Evolutionary conservation across 2,797 vertebrate species (phyloP).

Genomic region (Bradypodion pumilum): DNA sequence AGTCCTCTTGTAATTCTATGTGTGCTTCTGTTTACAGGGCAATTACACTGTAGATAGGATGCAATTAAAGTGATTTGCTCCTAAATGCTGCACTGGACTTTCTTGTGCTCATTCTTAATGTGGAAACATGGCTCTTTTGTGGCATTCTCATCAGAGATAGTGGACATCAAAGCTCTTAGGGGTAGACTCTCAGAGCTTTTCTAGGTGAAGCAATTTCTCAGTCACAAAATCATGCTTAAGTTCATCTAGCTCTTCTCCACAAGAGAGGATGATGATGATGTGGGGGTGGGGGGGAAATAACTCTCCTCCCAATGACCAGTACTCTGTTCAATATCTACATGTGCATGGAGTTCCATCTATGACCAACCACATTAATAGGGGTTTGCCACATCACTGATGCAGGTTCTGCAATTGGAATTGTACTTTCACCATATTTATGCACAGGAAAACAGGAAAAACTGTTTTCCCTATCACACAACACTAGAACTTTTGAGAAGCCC

Average conservation of each 20-base stretch:
- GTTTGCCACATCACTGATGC: too few species aligned
- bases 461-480: too few species aligned
- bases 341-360: too few species aligned
- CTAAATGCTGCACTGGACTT: constrained; percentile 46
- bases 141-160: background rate
- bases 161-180: background rate
- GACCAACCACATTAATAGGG: too few species aligned
- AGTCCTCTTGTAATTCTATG: constrained; percentile 61
- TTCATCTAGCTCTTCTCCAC: background rate
- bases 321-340: too few species aligned
- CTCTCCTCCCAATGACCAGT: too few species aligned
- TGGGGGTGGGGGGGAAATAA: too few species aligned
- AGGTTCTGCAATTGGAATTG: too few species aligned
- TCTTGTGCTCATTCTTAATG: constrained; percentile 43
- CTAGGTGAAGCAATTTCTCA: background rate
- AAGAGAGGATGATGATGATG: background rate
- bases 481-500: too few species aligned
- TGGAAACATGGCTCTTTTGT: constrained; percentile 22
- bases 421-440: too few species aligned
- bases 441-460: too few species aligned
- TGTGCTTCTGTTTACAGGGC: constrained; percentile 67
- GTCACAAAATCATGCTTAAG: background rate
- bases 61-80: constrained; percentile 62
- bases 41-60: constrained; percentile 64
- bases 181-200: background rate